Evolutionary conservation across 2,888 invertebrate genomes (phyloP).

Genomic region (Ophion ventricosus): DNA sequence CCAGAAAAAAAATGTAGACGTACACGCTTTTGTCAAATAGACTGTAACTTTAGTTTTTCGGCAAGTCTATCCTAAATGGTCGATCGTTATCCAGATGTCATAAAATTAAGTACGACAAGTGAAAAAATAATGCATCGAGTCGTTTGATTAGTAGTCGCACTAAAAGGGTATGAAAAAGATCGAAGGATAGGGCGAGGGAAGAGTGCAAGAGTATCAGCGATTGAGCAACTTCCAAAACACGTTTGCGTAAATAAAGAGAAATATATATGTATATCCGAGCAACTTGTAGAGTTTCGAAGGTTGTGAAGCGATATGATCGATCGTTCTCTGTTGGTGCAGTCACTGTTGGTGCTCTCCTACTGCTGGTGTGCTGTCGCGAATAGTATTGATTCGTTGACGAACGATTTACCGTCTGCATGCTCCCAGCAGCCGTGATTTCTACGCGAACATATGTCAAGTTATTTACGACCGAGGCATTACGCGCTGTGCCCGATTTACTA

Average conservation of each 20-base stretch:
- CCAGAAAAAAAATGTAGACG: no score
- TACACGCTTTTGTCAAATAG: no score
- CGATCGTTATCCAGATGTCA: no score
- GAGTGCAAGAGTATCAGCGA: not conserved
- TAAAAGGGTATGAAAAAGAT: no score
- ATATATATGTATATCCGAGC: not conserved
- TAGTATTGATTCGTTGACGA: constrained; percentile 77
- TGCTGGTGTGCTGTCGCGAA: constrained; percentile 41
- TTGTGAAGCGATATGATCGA: constrained; percentile 47
- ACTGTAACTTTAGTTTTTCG: no score
- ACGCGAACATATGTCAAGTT: constrained; percentile 80
- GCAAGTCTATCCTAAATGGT: no score
- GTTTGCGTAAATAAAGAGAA: constrained; percentile 6
- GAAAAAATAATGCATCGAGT: no score
- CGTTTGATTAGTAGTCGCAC: no score
- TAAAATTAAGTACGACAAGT: no score
- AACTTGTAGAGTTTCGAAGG: constrained; percentile 53
- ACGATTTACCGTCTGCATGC: constrained; percentile 79
- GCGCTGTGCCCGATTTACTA: constrained; percentile 80
- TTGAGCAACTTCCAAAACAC: not conserved
- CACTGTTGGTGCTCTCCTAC: constrained; percentile 28
- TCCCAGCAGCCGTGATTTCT: constrained; percentile 75
- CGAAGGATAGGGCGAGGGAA: no score
- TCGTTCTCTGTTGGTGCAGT: constrained; percentile 54
- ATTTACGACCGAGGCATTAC: constrained; percentile 81